Evolutionary conservation across 2,888 invertebrate genomes (phyloP).

Genomic region (Zygothrica quintamaculata): DNA sequence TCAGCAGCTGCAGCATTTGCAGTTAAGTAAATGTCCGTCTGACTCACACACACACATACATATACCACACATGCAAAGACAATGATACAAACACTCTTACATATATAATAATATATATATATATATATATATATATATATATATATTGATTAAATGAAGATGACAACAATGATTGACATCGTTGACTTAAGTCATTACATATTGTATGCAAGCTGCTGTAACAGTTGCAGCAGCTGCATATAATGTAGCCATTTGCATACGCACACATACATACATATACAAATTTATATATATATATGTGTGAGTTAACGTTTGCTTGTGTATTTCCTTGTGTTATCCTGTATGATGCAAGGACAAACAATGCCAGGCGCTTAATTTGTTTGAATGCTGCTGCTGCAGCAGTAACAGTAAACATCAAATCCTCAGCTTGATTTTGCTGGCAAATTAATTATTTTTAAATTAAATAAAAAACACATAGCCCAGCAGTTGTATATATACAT

Average conservation of each 20-base stretch:
- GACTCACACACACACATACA: conserved; percentile 13
- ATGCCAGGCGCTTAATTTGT: conserved; percentile 57
- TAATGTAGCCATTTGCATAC: conserved; percentile 44
- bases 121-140: conserved; percentile 18
- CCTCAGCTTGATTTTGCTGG: conserved; percentile 30
- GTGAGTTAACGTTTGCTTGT: conserved; percentile 1
- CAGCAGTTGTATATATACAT: conserved; percentile 29
- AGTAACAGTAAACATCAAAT: conserved; percentile 35
- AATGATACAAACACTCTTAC: no score
- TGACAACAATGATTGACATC: conserved; percentile 70
- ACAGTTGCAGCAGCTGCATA: conserved; percentile 47
- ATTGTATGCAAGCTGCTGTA: conserved; percentile 60
- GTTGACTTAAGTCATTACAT: conserved; percentile 75
- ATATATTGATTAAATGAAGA: conserved; percentile 72
- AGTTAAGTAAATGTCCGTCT: conserved; percentile 44
- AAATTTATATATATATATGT: conserved; percentile 6
- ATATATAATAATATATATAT: no score
- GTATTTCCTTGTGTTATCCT: conserved; percentile 4
- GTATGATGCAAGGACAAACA: conserved; percentile 45
- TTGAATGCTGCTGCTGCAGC: conserved; percentile 49
- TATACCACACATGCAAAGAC: conserved; percentile 8
- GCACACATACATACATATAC: conserved; percentile 5
- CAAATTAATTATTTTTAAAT: conserved; percentile 67
- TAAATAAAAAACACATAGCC: conserved; percentile 56
- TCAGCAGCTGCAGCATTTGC: conserved; percentile 31